Evolutionary conservation across 2,888 invertebrate genomes (phyloP).

Genomic region (Nycteola revayana): DNA sequence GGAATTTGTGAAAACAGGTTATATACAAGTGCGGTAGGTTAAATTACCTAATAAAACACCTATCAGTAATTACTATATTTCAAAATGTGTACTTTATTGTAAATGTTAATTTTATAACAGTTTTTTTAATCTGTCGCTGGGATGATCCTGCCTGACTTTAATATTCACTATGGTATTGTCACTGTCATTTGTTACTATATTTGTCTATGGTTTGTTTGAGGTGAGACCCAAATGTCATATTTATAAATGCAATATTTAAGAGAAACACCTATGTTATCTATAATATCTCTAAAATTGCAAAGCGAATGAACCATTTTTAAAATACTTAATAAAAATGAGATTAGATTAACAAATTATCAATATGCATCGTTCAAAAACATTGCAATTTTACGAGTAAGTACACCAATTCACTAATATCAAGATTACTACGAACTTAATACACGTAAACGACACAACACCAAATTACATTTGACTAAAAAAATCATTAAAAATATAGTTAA

Average conservation of each 20-base stretch:
- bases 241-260: constrained; percentile 29
- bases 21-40: too few species aligned
- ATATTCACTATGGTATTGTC: constrained; percentile 5
- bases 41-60: too few species aligned
- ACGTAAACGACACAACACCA: neutral
- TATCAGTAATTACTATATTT: too few species aligned
- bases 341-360: constrained; percentile 24
- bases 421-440: constrained; percentile 1
- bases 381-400: constrained; percentile 18
- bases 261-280: constrained; percentile 9
- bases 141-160: too few species aligned
- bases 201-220: constrained; percentile 11
- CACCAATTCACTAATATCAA: constrained; percentile 11
- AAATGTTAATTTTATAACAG: too few species aligned
- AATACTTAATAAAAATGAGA: constrained; percentile 26
- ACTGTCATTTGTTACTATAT: constrained; percentile 10
- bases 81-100: too few species aligned
- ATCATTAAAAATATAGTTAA: neutral
- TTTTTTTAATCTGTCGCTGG: too few species aligned
- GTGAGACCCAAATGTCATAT: constrained; percentile 18
- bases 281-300: constrained; percentile 15
- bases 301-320: constrained; percentile 14
- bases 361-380: constrained; percentile 5
- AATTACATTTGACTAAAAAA: constrained; percentile 1
- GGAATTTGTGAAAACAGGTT: too few species aligned